A percentile compares a stretch with the other conserved stretches of the same genome.
Conservation (phyloP, 2,113 vertebrate species). For the Zosterops lateralis region DNA sequence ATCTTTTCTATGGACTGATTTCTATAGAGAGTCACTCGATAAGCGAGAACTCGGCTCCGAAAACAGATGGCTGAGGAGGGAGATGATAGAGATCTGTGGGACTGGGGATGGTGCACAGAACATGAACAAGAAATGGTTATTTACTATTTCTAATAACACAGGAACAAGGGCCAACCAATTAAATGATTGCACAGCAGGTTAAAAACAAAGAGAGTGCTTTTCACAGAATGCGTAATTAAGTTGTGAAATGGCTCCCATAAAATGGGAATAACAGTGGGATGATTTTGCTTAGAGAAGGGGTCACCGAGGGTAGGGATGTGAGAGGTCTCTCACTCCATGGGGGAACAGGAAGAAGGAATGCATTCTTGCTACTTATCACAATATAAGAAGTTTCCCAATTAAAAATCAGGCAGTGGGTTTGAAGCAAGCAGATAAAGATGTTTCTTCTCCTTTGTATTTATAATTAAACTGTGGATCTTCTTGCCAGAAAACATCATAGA, state of each 20-base stretch:
- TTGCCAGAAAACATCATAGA: not conserved
- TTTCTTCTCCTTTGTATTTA: slow-evolving; percentile 31
- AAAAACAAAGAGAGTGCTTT: slow-evolving; percentile 55
- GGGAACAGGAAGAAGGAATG: not conserved
- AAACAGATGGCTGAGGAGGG: slow-evolving; percentile 49
- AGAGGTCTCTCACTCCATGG: slow-evolving; percentile 7
- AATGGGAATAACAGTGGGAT: slow-evolving; percentile 24
- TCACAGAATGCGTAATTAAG: slow-evolving; percentile 56
- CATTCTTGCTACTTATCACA: not conserved
- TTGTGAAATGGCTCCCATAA: slow-evolving; percentile 63
- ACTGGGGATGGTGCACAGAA: not conserved
- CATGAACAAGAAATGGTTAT: slow-evolving; percentile 36
- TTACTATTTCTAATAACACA: slow-evolving; percentile 68
- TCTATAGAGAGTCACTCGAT: slow-evolving; percentile 19
- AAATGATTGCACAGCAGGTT: slow-evolving; percentile 62
- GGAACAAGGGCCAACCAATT: slow-evolving; percentile 56
- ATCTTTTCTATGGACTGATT: slow-evolving; percentile 4
- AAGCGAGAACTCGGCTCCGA: not conserved
- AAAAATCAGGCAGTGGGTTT: slow-evolving; percentile 11
- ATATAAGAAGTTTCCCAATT: slow-evolving; percentile 29
- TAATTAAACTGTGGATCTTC: slow-evolving; percentile 53
- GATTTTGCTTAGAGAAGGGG: slow-evolving; percentile 33
- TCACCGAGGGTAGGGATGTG: not conserved
- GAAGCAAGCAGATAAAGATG: slow-evolving; percentile 20
- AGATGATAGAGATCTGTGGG: not conserved